phyloP scores from a whole-genome alignment of 2,113 vertebrate genomes.

The Siniperca chuatsi region DNA sequence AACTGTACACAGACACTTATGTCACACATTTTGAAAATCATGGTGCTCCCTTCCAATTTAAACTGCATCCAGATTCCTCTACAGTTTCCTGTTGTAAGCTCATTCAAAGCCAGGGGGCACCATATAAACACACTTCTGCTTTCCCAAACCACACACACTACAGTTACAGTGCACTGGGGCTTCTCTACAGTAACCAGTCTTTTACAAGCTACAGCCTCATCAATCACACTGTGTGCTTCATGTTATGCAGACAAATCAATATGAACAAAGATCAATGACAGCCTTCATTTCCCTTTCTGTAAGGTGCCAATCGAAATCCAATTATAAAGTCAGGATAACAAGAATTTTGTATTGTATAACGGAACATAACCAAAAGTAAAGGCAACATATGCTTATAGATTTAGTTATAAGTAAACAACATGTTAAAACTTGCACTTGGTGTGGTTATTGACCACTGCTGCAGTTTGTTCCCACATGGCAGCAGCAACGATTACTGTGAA shows the following conservation, averaged over 20 bases:
- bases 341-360: slow-evolving; percentile 32
- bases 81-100: background rate
- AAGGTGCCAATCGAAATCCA: slow-evolving; percentile 80
- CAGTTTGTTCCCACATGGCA: background rate
- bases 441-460: background rate
- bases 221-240: slow-evolving; percentile 67
- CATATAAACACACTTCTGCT: slow-evolving; percentile 33
- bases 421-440: background rate
- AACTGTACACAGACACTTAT: background rate
- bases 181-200: slow-evolving; percentile 46
- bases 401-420: background rate
- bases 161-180: background rate
- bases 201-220: slow-evolving; percentile 48
- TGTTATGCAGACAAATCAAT: slow-evolving; percentile 81
- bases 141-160: background rate
- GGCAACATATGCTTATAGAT: background rate
- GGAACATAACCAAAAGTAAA: background rate
- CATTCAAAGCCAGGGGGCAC: slow-evolving; percentile 63
- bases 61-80: background rate
- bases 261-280: slow-evolving; percentile 74
- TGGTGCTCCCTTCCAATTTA: background rate
- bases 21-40: background rate
- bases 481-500: slow-evolving; percentile 24
- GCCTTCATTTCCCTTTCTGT: slow-evolving; percentile 77
- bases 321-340: slow-evolving; percentile 72